Percentiles rank a stretch among this genome's conserved stretches.
Evolutionary conservation across 2,113 vertebrate species (phyloP).

Genomic region (Nycticorax nycticorax): DNA sequence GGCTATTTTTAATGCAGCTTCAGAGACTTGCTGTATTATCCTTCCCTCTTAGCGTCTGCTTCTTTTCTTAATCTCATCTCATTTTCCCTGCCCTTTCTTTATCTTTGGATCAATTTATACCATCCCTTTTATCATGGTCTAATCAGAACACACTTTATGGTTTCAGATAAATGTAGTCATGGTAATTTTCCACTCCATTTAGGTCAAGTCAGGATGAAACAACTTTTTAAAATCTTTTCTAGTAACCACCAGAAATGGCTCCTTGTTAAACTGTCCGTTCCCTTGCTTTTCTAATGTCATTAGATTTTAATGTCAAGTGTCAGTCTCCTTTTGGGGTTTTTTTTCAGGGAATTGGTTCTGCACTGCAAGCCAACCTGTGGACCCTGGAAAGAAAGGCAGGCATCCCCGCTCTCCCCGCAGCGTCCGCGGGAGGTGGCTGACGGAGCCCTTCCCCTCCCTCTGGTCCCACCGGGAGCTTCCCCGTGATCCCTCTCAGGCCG

Average conservation of each 20-base stretch:
- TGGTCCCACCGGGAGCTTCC: background rate
- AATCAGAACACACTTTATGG: conserved; percentile 60
- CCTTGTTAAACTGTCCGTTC: background rate
- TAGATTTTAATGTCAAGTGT: background rate
- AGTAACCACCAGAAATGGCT: conserved; percentile 31
- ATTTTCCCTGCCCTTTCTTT: conserved; percentile 64
- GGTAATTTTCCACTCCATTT: conserved; percentile 70
- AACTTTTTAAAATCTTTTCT: conserved; percentile 21
- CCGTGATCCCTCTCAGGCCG: fast-evolving
- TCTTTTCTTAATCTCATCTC: conserved; percentile 47
- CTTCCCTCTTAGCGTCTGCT: conserved; percentile 14
- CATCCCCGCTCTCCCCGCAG: background rate
- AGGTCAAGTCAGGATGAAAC: conserved; percentile 66
- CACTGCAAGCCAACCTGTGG: background rate
- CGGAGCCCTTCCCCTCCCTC: background rate
- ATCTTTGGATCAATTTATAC: conserved; percentile 63
- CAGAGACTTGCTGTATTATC: conserved; percentile 10
- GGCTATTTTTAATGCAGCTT: conserved; percentile 54
- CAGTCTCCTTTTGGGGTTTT: background rate
- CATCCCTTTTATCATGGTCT: conserved; percentile 57
- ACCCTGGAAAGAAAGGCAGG: background rate
- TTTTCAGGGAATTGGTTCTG: background rate
- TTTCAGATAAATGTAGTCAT: conserved; percentile 65
- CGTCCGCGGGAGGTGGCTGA: fast-evolving
- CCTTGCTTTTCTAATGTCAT: background rate